Evolutionary conservation across 2,888 invertebrate genomes (phyloP), one percentile per base, ranked within the genome.

Genomic region (Drosophila nigricruria): DNA sequence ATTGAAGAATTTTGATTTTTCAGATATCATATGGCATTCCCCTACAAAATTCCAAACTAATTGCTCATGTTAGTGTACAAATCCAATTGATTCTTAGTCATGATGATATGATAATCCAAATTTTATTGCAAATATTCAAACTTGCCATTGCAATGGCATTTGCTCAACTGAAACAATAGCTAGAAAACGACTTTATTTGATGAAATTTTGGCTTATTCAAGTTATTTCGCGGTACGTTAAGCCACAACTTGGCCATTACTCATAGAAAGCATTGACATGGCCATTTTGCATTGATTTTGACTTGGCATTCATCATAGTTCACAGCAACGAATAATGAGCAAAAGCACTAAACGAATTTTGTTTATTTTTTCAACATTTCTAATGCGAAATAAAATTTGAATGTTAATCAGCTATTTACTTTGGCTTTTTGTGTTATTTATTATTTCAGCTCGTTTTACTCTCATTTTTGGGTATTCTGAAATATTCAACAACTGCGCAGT

Each of bases 161-260:
- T n/a, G n/a, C n/a, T n/a, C n/a, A n/a, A n/a, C n/a, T n/a, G n/a
- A n/a, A n/a, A n/a, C n/a, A n/a, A n/a, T n/a, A n/a, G n/a, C n/a
- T n/a, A n/a, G n/a, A 27, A 5, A 27, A 6, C 27, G 27, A 6
- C 27, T 4, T 6, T 27, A 27, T 18, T 20, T 18, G 10, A 6
- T 42, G 1, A 20, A 2, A 42, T 12, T 12, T 42, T 14, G 12
- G 42, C 42, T 14, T 6, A 14, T 16, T 43, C 80, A 70, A 86
- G 80, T 82, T 88, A 89, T 90, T 90, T 88, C 87, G 78, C 82
- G 84, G 69, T 82, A 84, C 85, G 82, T 89, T 91, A 81, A 79
- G 66, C 58, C 43, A 53, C 27, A 49, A 42, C 38, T 77, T 10
- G 45, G 56, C 73, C 59, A 84, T 88, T 80, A 88, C 58, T 89